A percentile compares a stretch with the other conserved stretches of the same genome.
Conservation (phyloP, 1,140 invertebrate species). For the Drosophila chauvacae region DNA sequence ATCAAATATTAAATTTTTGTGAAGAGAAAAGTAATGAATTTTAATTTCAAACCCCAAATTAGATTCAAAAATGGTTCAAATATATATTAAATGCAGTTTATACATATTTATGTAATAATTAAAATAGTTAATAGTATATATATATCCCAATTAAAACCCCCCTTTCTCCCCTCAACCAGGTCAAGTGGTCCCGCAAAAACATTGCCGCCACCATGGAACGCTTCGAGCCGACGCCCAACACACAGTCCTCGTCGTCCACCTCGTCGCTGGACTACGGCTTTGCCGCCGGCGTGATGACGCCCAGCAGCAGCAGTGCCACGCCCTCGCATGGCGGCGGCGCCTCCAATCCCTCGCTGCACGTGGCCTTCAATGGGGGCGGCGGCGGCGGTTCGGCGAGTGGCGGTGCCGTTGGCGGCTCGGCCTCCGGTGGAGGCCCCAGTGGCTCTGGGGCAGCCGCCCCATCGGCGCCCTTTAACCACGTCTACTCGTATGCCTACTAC, state of each 20-base stretch:
- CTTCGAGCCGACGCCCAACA: constrained; percentile 85
- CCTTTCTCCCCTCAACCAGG: constrained; percentile 37
- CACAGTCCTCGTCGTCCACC: constrained; percentile 72
- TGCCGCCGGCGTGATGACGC: constrained; percentile 77
- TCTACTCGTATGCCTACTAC: constrained; percentile 93
- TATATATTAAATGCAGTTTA: too few relatives aligned
- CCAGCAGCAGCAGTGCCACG: constrained; percentile 64
- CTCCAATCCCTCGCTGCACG: constrained; percentile 67
- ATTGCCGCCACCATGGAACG: constrained; percentile 87
- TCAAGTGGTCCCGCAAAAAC: constrained; percentile 86
- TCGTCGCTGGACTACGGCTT: constrained; percentile 81
- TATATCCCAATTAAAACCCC: background rate
- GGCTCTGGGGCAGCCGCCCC: constrained; percentile 69
- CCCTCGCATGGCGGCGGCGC: constrained; percentile 60
- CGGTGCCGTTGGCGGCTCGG: constrained; percentile 61
- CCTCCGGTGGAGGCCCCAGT: constrained; percentile 43
- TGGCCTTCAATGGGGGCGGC: constrained; percentile 60
- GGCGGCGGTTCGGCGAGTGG: constrained; percentile 2
- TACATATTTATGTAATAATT: too few relatives aligned
- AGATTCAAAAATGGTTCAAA: too few relatives aligned
- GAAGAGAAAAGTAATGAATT: too few relatives aligned
- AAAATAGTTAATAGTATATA: too few relatives aligned
- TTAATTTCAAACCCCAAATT: too few relatives aligned
- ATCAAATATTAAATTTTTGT: too few relatives aligned
- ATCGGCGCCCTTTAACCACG: constrained; percentile 82